Evolutionary conservation across 2,888 invertebrate species (phyloP).

Genomic region (Pachliopta kotzebuea): DNA sequence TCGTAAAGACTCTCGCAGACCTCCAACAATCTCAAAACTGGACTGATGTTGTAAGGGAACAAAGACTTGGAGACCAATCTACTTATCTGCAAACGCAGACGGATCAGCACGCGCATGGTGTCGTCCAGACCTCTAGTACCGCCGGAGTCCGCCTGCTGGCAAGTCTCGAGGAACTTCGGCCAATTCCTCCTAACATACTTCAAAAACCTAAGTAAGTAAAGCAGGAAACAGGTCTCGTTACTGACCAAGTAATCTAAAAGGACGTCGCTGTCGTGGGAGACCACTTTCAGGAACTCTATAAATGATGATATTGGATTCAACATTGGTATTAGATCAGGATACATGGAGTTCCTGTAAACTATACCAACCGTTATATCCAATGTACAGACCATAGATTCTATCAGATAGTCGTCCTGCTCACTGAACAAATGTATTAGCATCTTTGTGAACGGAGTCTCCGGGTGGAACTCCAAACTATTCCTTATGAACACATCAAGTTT

Average conservation of each 20-base stretch:
- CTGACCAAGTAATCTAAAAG: constrained; percentile 92
- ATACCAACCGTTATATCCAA: constrained; percentile 93
- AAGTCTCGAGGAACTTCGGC: constrained; percentile 89
- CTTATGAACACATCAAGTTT: constrained; percentile 92
- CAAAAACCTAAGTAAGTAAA: constrained; percentile 90
- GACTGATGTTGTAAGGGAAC: constrained; percentile 95
- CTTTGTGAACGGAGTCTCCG: constrained; percentile 92
- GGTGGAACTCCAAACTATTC: constrained; percentile 90
- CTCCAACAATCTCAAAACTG: constrained; percentile 90
- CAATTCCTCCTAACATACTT: constrained; percentile 92
- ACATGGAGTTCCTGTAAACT: constrained; percentile 89
- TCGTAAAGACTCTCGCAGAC: constrained; percentile 92
- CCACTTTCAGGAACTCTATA: constrained; percentile 90
- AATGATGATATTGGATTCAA: constrained; percentile 93
- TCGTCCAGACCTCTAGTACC: constrained; percentile 84
- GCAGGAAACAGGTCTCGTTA: constrained; percentile 93
- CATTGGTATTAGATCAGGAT: constrained; percentile 89
- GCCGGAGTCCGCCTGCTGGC: constrained; percentile 82
- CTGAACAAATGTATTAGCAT: constrained; percentile 93
- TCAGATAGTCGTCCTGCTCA: constrained; percentile 94
- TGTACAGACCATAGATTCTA: constrained; percentile 95
- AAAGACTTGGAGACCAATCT: constrained; percentile 90
- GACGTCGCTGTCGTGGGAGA: constrained; percentile 90
- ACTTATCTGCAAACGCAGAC: constrained; percentile 89
- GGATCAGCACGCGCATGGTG: constrained; percentile 91